Evolutionary conservation across 1,140 invertebrate genomes (phyloP), one percentile per base, ranked within the genome.

Genomic region (Mizuhopecten yessoensis): DNA sequence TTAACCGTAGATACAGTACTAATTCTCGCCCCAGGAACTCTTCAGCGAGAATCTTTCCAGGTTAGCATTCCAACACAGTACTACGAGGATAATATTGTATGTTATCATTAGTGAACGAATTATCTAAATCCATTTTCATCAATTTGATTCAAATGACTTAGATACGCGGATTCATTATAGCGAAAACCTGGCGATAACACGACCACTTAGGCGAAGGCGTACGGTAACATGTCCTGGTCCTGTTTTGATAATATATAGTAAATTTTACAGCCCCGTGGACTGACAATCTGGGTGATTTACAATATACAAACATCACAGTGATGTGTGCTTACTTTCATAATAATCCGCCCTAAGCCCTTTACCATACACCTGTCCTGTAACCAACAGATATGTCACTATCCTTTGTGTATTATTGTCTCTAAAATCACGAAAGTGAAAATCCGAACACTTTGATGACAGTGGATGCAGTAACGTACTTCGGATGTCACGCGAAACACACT

Each of bases 41-140:
- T 75, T 75, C 57, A 75, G n/a, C 17, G 17, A 75, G n/a, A 29
- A 5, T 29, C 57, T 23, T 3, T 11, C 20, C n/a, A 75, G 57
- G 23, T n/a, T 75, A n/a, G 29, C 57, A 75, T 75, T 75, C 57
- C 57, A 75, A 29, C 57, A 17, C 23, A 3, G n/a, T 29, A 75
- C 57, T 75, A 29, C 57, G 11, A 23, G n/a, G 57, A 75, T 75
- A 23, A 75, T 29, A 75, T 75, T 75, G 57, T 29, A 29, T n/a
- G 57, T 75, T 75, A 75, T 75, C 57, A 75, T 75, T 75, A 75
- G n/a, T 29, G 57, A 17, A 29, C 57, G 11, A n/a, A 75, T 75
- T 75, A 75, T 75, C 57, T 75, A 75, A 75, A 75, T 75, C 57
- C 57, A 75, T 75, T 75, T 75, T 75, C 57, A 75, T 75, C 57